phyloP scores from a whole-genome alignment of 2,113 vertebrate species.

The Apaloderma vittatum region DNA sequence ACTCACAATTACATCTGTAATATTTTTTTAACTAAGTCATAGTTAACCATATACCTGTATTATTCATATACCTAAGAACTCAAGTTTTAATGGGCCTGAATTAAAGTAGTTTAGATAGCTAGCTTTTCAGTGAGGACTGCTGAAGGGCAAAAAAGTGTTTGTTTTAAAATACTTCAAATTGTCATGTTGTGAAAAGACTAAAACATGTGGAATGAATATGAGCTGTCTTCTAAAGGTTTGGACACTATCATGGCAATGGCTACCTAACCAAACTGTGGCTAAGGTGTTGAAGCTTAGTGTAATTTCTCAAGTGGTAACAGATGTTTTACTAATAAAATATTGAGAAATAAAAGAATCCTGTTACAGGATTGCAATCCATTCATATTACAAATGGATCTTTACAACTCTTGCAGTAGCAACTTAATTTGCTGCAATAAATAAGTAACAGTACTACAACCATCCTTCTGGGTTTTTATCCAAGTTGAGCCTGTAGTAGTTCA shows the following conservation, averaged over 20 bases:
- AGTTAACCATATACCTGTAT: background rate
- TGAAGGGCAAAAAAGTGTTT: background rate
- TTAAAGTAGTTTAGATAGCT: background rate
- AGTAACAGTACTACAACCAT: background rate
- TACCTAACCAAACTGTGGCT: background rate
- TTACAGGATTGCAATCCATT: background rate
- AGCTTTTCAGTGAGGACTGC: background rate
- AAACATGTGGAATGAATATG: background rate
- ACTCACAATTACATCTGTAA: background rate
- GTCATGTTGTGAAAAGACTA: background rate
- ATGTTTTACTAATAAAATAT: background rate
- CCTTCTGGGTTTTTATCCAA: background rate
- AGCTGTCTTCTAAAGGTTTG: background rate
- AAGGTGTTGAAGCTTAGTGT: background rate
- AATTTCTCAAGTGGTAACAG: background rate
- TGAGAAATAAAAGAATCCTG: background rate
- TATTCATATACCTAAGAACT: background rate
- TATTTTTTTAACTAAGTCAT: background rate
- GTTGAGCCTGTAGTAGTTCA: background rate
- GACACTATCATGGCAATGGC: background rate
- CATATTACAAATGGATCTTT: background rate
- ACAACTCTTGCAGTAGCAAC: background rate
- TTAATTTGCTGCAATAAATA: background rate
- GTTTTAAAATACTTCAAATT: background rate
- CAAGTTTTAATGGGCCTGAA: background rate